Evolutionary conservation across 2,888 invertebrate genomes (phyloP).

Genomic region (Nemoura dubitans): DNA sequence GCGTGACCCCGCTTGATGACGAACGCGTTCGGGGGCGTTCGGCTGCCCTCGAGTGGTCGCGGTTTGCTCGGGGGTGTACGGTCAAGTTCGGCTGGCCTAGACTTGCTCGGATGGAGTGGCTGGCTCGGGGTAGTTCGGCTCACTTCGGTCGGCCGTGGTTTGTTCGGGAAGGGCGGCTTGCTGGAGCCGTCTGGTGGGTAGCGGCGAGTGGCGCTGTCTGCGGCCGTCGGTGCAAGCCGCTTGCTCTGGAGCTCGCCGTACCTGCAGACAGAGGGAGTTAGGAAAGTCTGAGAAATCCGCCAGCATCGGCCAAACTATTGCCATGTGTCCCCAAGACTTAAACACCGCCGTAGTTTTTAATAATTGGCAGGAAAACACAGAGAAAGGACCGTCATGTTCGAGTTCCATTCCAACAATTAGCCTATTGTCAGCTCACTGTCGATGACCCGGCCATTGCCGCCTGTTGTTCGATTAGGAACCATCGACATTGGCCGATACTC

Average conservation of each 20-base stretch:
- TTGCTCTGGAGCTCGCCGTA: slow-evolving; percentile 51
- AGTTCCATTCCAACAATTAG: too few species aligned
- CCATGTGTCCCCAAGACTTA: too few species aligned
- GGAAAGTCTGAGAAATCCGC: too few species aligned
- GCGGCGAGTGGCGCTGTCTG: slow-evolving; percentile 57
- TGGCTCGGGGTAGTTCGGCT: neutral
- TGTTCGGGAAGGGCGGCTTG: neutral
- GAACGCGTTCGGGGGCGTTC: slow-evolving; percentile 61
- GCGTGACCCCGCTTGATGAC: slow-evolving; percentile 70
- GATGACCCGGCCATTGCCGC: too few species aligned
- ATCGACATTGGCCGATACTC: too few species aligned
- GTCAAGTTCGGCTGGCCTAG: slow-evolving; percentile 24
- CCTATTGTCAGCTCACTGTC: too few species aligned
- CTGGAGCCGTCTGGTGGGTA: slow-evolving; percentile 51
- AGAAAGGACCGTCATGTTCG: too few species aligned
- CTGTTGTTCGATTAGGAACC: too few species aligned
- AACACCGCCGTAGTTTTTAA: neutral
- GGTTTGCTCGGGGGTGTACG: slow-evolving; percentile 1
- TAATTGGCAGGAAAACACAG: too few species aligned
- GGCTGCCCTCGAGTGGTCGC: neutral
- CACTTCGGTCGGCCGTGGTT: neutral
- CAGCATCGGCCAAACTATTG: too few species aligned
- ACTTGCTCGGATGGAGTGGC: neutral
- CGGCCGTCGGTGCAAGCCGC: slow-evolving; percentile 57
- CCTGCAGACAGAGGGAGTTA: neutral